Base-by-base conservation (phyloP, 1,140 invertebrate genomes). In the Drosophila insularis region DNA sequence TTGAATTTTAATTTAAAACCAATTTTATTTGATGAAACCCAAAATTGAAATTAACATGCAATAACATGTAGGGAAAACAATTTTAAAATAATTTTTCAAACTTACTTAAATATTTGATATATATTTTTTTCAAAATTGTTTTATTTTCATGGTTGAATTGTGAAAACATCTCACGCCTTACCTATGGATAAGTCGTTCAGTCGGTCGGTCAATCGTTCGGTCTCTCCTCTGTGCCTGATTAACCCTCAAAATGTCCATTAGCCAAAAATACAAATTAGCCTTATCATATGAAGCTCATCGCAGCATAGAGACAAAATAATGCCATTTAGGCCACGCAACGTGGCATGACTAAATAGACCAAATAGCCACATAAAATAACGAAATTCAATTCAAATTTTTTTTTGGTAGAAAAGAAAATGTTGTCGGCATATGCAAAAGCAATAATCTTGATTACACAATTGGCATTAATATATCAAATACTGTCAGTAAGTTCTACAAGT, bases 341-440 rank as follows among this genome's bases (percentile, higher is more conserved):
- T 78, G 71, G 63, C 80, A 65, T 82, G 85, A 80, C 85, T 89
- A 60, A 74, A 53, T 40, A 68, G 65, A 59, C 64, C 64, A 19
- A 46, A 31, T 13, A 32, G 50, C n/a, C 10, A 43, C 32, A 62
- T 62, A 67, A 58, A 46, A 5, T 5, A 37, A 37, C 11, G 35
- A 35, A 31, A 27, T 62, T 37, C 17, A 23, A 21, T 60, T 40
- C 2, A 43, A 43, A 7, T 17, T 43, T 19, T 27, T 27, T 27
- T 4, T 23, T n/a, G n/a, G 4, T 35, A 50, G 43, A 50, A 50
- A 50, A 21, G 8, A 50, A 50, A 50, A 60, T 54, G 46, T 64
- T 74, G 63, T 53, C 58, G 39, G 56, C 54, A 66, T 46, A 40
- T 17, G 43, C 31, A 27, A 19, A 46, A 37, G 43, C 13, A 21